Conservation (phyloP, 2,888 invertebrate species). For the Lypha dubia region DNA sequence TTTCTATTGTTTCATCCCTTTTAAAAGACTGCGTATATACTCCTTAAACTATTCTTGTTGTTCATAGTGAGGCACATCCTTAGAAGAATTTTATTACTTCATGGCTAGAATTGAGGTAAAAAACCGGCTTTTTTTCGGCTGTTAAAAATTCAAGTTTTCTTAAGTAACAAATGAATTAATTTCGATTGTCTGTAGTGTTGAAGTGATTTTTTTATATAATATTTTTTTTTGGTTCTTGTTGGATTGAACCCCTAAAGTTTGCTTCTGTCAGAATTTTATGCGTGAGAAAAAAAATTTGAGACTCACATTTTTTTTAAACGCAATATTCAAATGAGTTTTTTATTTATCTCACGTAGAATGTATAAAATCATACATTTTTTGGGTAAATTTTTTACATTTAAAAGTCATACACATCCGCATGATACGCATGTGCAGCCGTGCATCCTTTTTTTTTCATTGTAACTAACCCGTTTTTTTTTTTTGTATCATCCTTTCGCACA, state of each 20-base stretch:
- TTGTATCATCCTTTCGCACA: slow-evolving; percentile 56
- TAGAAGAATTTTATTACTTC: slow-evolving; percentile 73
- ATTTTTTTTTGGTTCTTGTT: neutral
- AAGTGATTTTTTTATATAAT: slow-evolving; percentile 29
- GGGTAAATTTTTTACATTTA: slow-evolving; percentile 61
- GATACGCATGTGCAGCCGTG: slow-evolving; percentile 66
- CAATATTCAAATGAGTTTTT: slow-evolving; percentile 72
- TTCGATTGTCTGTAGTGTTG: slow-evolving; percentile 61
- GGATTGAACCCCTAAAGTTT: slow-evolving; percentile 43
- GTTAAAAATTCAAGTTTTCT: slow-evolving; percentile 61
- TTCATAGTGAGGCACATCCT: slow-evolving; percentile 49
- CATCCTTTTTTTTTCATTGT: slow-evolving; percentile 47
- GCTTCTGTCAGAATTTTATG: slow-evolving; percentile 10
- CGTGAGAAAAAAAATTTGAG: slow-evolving; percentile 69
- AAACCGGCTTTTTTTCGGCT: slow-evolving; percentile 78
- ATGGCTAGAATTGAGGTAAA: slow-evolving; percentile 81
- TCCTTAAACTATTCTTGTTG: slow-evolving; percentile 10
- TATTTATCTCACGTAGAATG: neutral
- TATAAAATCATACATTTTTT: slow-evolving; percentile 56
- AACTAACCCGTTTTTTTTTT: slow-evolving; percentile 63
- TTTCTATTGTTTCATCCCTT: slow-evolving; percentile 37
- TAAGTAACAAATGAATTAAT: slow-evolving; percentile 45
- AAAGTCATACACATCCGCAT: slow-evolving; percentile 59
- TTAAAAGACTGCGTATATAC: slow-evolving; percentile 2
- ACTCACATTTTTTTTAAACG: slow-evolving; percentile 63